Evolutionary conservation across 2,113 vertebrate species (phyloP).

Genomic region (Elachura formosa): DNA sequence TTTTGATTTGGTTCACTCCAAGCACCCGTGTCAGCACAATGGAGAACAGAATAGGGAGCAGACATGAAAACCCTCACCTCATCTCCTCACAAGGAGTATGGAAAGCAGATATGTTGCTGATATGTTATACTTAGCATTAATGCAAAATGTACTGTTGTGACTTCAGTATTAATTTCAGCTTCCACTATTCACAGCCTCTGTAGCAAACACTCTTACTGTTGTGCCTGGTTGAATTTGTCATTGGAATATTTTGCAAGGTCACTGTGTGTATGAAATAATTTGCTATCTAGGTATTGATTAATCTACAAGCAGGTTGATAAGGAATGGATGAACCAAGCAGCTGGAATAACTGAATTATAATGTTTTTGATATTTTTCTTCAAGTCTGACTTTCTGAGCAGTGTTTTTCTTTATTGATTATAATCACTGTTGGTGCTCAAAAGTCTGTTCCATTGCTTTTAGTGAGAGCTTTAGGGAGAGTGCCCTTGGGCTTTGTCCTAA

Average conservation of each 20-base stretch:
- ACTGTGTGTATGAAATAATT: background rate
- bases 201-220: background rate
- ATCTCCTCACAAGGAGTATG: background rate
- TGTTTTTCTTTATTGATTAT: background rate
- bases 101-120: background rate
- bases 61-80: background rate
- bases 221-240: background rate
- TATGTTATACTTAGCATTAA: background rate
- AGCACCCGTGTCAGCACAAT: background rate
- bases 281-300: background rate
- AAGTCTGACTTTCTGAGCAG: background rate
- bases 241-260: background rate
- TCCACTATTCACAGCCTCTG: background rate
- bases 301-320: background rate
- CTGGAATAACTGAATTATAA: background rate
- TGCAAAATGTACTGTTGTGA: background rate
- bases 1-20: background rate
- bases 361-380: background rate
- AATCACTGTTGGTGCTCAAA: background rate
- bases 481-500: background rate
- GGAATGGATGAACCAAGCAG: background rate
- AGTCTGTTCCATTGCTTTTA: background rate
- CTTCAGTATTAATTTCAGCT: background rate
- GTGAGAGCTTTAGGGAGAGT: background rate
- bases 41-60: background rate